Percentiles rank a stretch among this genome's conserved stretches.
These are phyloP conservation scores for Lysiphlebus fabarum DNA, from an alignment of 1,140 invertebrate genomes.

Conservation along the genomic window DNA sequence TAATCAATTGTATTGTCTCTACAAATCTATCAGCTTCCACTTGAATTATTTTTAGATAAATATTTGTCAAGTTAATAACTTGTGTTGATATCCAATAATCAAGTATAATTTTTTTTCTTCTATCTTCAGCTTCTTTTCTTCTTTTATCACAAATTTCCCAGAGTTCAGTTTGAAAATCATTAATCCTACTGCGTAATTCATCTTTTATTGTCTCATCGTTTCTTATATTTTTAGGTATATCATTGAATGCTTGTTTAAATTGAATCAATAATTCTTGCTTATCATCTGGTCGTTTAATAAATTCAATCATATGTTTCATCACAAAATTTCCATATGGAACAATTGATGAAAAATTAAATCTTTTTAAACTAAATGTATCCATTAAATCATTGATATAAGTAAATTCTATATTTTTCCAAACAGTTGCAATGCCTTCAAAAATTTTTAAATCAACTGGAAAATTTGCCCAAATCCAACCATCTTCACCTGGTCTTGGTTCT, in stretches of 20 bases:
- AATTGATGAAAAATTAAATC: constrained; percentile 53
- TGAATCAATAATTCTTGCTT: constrained; percentile 56
- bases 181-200: constrained; percentile 50
- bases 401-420: constrained; percentile 59
- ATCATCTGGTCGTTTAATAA: constrained; percentile 54
- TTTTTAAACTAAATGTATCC: constrained; percentile 55
- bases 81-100: constrained; percentile 57
- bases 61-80: constrained; percentile 54
- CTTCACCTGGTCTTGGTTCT: constrained; percentile 49
- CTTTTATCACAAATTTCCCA: constrained; percentile 57
- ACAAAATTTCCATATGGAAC: constrained; percentile 56
- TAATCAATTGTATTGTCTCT: constrained; percentile 54
- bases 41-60: constrained; percentile 57
- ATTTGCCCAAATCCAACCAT: constrained; percentile 55
- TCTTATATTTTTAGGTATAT: constrained; percentile 57
- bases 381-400: constrained; percentile 56
- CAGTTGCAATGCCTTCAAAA: constrained; percentile 48
- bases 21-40: constrained; percentile 58
- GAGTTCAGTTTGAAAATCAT: constrained; percentile 45
- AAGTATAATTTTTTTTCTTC: constrained; percentile 50
- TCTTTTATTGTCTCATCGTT: constrained; percentile 51
- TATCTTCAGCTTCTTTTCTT: constrained; percentile 53
- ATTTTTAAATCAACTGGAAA: constrained; percentile 47
- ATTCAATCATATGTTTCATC: constrained; percentile 53
- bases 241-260: constrained; percentile 60